Evolutionary conservation across 2,797 vertebrate species (phyloP), one percentile per base, ranked within the genome.

Genomic region (Potorous gilbertii): DNA sequence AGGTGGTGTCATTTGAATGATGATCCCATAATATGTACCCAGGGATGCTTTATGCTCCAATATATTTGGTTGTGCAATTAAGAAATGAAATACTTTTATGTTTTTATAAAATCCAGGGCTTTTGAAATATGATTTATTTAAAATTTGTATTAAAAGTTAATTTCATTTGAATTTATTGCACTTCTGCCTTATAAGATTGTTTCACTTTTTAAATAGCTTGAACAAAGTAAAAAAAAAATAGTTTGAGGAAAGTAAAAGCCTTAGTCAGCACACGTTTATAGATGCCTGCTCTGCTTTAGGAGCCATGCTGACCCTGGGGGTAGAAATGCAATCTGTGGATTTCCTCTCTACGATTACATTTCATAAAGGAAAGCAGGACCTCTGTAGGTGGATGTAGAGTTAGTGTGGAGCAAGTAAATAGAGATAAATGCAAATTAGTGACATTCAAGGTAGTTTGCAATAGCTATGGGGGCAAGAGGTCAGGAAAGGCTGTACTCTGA

Each of bases 151-250:
- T 87, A 5, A 11, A 87, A 50, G 40, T 87, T 87, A 87, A 56
- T 96, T 96, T 96, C 94, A 74, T 91, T 54, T 95, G 56, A 94
- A 74, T 96, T 97, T 93, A 92, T 93, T 21, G 0, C 90, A 14
- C 94, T 90, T 87, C 89, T 92, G 56, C 1, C 94, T 56, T 2
- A 8, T 90, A 57, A 66, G 21, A 56, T 74, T 57, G 87, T 94
- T 92, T 95, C 55, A 9, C 2, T 95, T 95, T 81, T 96, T 92
- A 95, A 56, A 55, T 97, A 10, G 90, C 96, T 91, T 92, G 2
- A 10, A 93, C 28, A 90, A 8, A 93, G 21, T 94, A 92, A 92
- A 81, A 81, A 66, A 52, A 52, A 95, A 10, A 52, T 97, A 11
- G 87, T 96, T 90, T 92, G 3, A 8, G 91, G 27, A 91, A 4